phyloP scores from a whole-genome alignment of 1,140 invertebrate species.

The Bombus haemorrhoidalis region DNA sequence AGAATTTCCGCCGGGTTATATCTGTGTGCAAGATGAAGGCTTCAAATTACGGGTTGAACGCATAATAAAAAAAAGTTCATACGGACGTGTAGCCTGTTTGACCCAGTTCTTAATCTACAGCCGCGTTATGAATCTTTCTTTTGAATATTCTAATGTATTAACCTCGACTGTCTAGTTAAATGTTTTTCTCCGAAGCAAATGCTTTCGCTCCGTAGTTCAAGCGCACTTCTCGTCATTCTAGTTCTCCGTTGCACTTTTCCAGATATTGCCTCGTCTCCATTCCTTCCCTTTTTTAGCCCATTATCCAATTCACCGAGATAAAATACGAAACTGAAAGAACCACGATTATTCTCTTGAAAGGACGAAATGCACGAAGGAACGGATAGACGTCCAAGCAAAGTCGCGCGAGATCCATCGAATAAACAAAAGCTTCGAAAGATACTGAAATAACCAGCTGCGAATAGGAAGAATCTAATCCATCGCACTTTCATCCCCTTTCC shows the following conservation, averaged over 20 bases:
- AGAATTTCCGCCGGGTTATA: background rate
- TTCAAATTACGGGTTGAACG: background rate
- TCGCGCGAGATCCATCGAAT: background rate
- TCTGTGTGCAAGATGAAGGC: background rate
- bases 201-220: background rate
- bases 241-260: background rate
- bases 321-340: background rate
- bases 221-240: background rate
- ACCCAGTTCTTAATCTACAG: background rate
- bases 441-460: background rate
- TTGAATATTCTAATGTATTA: background rate
- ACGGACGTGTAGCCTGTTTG: background rate
- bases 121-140: conserved; percentile 1
- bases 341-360: background rate
- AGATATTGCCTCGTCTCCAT: background rate
- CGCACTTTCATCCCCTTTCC: background rate
- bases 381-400: background rate
- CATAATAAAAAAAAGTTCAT: background rate
- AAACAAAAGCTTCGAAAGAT: background rate
- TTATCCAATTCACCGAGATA: background rate
- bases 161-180: background rate
- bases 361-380: background rate
- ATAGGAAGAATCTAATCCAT: background rate
- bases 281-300: too few species aligned
- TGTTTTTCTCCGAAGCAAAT: conserved; percentile 1